Evolutionary conservation across 2,797 vertebrate genomes (phyloP).

Genomic region (Dermochelys coriacea): DNA sequence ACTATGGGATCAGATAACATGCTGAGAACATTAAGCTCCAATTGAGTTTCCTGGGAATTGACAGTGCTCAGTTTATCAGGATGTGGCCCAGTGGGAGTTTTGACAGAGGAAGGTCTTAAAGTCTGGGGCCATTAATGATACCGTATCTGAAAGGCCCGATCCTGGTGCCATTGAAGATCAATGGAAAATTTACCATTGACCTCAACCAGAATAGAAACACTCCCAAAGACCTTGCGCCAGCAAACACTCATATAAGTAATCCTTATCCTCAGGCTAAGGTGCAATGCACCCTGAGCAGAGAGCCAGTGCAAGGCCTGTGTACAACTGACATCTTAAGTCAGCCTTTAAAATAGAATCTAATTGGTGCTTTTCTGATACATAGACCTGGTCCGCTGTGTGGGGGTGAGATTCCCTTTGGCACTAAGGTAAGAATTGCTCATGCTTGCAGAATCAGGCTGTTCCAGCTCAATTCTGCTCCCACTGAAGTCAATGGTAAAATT

Average conservation of each 20-base stretch:
- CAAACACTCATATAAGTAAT: neutral
- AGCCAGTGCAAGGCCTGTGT: neutral
- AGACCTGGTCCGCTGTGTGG: neutral
- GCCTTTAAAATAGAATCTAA: neutral
- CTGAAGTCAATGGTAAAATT: neutral
- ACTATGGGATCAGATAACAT: neutral
- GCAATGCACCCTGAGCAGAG: neutral
- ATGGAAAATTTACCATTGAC: neutral
- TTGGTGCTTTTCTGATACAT: neutral
- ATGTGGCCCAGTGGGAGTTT: neutral
- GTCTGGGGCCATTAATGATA: neutral
- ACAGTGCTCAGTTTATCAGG: neutral
- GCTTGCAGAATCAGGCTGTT: neutral
- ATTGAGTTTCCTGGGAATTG: neutral
- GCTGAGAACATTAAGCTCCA: neutral
- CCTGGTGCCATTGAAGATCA: neutral
- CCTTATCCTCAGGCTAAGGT: neutral
- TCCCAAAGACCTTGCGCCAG: neutral
- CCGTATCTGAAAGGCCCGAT: neutral
- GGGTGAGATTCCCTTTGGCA: neutral
- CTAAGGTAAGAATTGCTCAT: neutral
- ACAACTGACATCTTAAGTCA: no score
- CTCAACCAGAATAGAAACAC: neutral
- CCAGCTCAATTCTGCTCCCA: neutral
- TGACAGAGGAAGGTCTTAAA: neutral